phyloP scores from a whole-genome alignment of 2,888 invertebrate species.

The Tipula confusa region DNA sequence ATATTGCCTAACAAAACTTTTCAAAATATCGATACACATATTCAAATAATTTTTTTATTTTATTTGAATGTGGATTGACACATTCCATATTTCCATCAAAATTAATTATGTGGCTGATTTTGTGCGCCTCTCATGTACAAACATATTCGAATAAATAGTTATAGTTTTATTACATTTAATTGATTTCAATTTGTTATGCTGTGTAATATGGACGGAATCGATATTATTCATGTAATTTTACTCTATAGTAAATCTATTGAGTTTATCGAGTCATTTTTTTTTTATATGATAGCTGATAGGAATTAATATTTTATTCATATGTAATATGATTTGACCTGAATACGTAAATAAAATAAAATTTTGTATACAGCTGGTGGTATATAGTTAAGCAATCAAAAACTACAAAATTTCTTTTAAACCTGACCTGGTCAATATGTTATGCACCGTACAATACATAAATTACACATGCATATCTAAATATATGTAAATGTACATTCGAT shows the following conservation, averaged over 20 bases:
- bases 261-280: neutral
- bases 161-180: neutral
- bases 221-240: neutral
- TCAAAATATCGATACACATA: neutral
- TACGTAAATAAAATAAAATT: neutral
- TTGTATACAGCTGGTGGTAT: neutral
- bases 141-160: neutral
- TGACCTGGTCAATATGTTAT: neutral
- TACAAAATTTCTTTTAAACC: slow-evolving; percentile 5
- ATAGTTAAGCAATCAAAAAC: neutral
- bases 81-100: neutral
- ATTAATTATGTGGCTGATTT: neutral
- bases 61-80: neutral
- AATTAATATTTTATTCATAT: neutral
- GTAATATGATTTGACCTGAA: neutral
- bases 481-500: neutral
- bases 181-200: neutral
- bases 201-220: neutral
- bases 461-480: neutral
- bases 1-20: neutral
- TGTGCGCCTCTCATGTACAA: neutral
- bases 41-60: neutral
- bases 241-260: neutral
- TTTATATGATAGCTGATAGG: neutral
- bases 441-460: neutral